Conservation (phyloP, 2,888 invertebrate genomes). For the Drosophila kokeensis region DNA sequence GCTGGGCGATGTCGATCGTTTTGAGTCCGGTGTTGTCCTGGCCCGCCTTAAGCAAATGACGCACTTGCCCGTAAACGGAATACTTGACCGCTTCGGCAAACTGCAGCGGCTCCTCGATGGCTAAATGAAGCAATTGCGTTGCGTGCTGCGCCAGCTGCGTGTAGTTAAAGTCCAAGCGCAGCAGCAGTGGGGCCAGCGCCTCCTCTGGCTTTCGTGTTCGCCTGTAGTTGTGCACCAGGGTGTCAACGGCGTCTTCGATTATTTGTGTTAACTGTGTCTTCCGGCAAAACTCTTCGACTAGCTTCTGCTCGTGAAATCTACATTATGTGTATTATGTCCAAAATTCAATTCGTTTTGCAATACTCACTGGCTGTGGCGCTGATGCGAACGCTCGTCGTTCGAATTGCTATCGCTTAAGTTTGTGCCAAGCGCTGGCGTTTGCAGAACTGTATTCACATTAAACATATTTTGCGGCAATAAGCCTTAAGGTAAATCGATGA, state of each 20-base stretch:
- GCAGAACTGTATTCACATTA: conserved; percentile 36
- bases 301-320: conserved; percentile 80
- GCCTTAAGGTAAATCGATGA: neutral
- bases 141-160: conserved; percentile 56
- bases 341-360: neutral
- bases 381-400: conserved; percentile 6
- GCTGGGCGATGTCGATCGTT: conserved; percentile 75
- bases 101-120: conserved; percentile 77
- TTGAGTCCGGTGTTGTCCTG: conserved; percentile 41
- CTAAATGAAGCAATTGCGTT: conserved; percentile 65
- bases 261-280: conserved; percentile 67
- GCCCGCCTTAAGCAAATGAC: conserved; percentile 50
- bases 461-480: conserved; percentile 44
- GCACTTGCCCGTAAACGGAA: conserved; percentile 71
- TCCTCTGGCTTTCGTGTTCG: conserved; percentile 70
- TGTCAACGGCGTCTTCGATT: conserved; percentile 65
- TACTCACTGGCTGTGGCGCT: conserved; percentile 58
- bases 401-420: conserved; percentile 11
- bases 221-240: conserved; percentile 63
- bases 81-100: conserved; percentile 79
- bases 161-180: conserved; percentile 74
- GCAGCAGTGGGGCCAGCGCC: conserved; percentile 71
- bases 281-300: conserved; percentile 72
- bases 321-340: neutral
- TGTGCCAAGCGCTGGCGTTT: conserved; percentile 19